Conservation (phyloP, 2,113 vertebrate species). For the Megaleporinus macrocephalus region DNA sequence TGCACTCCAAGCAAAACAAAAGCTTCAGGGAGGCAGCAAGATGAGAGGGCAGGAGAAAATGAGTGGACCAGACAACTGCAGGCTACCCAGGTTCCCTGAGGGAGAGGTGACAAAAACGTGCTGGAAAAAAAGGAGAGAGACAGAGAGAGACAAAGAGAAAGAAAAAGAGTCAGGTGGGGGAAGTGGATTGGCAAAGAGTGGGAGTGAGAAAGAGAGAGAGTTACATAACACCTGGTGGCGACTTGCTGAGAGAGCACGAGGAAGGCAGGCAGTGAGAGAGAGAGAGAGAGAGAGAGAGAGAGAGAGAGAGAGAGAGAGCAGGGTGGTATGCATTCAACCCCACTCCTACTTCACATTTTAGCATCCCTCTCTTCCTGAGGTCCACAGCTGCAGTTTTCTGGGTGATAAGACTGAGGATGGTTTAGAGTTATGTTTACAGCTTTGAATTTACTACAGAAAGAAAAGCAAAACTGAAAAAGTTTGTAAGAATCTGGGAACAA, state of each 20-base stretch:
- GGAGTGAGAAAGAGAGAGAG: slow-evolving; percentile 17
- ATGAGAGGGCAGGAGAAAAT: slow-evolving; percentile 28
- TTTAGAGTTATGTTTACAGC: not conserved
- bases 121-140: slow-evolving; percentile 23
- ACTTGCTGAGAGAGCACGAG: slow-evolving; percentile 49
- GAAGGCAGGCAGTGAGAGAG: slow-evolving; percentile 27
- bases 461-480: no score
- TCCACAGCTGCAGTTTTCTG: not conserved
- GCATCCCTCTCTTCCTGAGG: not conserved
- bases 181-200: slow-evolving; percentile 17
- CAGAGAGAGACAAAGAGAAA: slow-evolving; percentile 6
- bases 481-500: no score
- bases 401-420: not conserved
- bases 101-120: slow-evolving; percentile 45
- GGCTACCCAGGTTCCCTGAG: slow-evolving; percentile 35
- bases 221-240: slow-evolving; percentile 54
- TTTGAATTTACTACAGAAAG: no score
- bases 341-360: slow-evolving; percentile 19
- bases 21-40: slow-evolving; percentile 33
- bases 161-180: slow-evolving; percentile 22
- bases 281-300: slow-evolving; percentile 8
- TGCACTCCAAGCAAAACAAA: slow-evolving; percentile 37
- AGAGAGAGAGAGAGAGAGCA: slow-evolving; percentile 1
- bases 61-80: slow-evolving; percentile 7
- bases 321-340: slow-evolving; percentile 28